Evolutionary conservation across 2,888 invertebrate species (phyloP), one percentile per base, ranked within the genome.

Genomic region (Leucoptera coffeella): DNA sequence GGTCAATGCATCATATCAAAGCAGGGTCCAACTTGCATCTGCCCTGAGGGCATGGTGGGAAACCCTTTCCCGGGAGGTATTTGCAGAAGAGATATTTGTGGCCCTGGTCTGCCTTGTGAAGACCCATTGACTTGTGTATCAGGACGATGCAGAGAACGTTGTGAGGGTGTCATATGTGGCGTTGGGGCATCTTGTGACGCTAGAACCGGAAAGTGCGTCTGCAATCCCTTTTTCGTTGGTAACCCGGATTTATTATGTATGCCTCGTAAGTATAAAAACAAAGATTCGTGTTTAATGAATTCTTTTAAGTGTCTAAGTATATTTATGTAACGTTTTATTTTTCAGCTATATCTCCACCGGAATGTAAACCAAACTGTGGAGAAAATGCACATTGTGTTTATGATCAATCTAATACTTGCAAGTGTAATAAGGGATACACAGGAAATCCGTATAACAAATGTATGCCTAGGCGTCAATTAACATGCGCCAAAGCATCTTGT

Each of bases 31-130:
- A 90, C 90, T 4, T 93, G 92, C 48, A 84, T 87, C 46, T 93
- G 92, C 44, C 77, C 83, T 2, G 86, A 89, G 48, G 90, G 90
- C 24, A 85, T 82, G 50, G 77, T 82, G 29, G 92, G 92, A 12
- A 92, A 93, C 60, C 91, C 93, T 5, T 93, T 92, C 69, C 87
- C 91, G 2, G 93, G 93, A 14, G 93, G 92, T 20, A 75, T 75
- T 28, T 93, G 93, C 45, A 73, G 74, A 28, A 81, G 85, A 27
- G 91, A 91, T 53, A 73, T 87, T 27, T 92, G 92, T 50, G 87
- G 87, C 0, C 72, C 81, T 3, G 75, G 78, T 1, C 69, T 82
- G 27, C 85, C 87, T 1, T 92, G 92, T 40, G 78, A 77, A 15
- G 79, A 82, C 25, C 85, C 87, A 1, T 78, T 85, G 40, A 77